Conservation (phyloP, 2,888 invertebrate genomes). For the Parnassius glacialis region DNA sequence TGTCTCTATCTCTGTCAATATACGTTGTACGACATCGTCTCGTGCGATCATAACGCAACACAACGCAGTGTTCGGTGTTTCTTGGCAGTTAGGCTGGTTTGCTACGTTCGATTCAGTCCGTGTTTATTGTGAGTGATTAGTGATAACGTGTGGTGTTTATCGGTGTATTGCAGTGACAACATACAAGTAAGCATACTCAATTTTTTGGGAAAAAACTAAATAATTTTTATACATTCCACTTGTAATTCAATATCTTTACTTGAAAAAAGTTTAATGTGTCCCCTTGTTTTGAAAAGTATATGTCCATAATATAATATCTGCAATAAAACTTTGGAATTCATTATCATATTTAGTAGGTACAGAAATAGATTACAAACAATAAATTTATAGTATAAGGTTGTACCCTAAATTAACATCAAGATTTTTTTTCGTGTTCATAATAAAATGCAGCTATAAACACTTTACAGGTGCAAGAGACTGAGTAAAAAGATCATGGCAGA, state of each 20-base stretch:
- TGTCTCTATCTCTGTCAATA: slow-evolving; percentile 25
- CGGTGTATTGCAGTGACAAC: slow-evolving; percentile 6
- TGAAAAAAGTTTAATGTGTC: too few species aligned
- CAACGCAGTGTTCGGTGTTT: slow-evolving; percentile 20
- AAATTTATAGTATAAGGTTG: too few species aligned
- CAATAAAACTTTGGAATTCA: too few species aligned
- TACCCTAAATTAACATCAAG: too few species aligned
- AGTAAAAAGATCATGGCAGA: slow-evolving; percentile 57
- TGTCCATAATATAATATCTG: too few species aligned
- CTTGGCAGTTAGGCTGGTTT: neutral
- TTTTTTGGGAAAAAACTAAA: too few species aligned
- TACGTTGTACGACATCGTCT: slow-evolving; percentile 20
- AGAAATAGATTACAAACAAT: too few species aligned
- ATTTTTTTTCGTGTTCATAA: too few species aligned
- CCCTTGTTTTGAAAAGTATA: too few species aligned
- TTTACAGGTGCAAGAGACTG: slow-evolving; percentile 29
- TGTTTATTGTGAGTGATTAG: slow-evolving; percentile 58
- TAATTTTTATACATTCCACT: too few species aligned
- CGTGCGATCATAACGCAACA: slow-evolving; percentile 22
- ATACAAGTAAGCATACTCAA: slow-evolving; percentile 8
- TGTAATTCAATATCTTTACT: too few species aligned
- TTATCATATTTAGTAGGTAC: too few species aligned
- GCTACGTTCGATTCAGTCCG: slow-evolving; percentile 25
- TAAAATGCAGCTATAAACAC: neutral
- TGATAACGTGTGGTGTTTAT: slow-evolving; percentile 52